phyloP scores from a whole-genome alignment of 2,113 vertebrate genomes.

The Cyprinodon brontotheroides region DNA sequence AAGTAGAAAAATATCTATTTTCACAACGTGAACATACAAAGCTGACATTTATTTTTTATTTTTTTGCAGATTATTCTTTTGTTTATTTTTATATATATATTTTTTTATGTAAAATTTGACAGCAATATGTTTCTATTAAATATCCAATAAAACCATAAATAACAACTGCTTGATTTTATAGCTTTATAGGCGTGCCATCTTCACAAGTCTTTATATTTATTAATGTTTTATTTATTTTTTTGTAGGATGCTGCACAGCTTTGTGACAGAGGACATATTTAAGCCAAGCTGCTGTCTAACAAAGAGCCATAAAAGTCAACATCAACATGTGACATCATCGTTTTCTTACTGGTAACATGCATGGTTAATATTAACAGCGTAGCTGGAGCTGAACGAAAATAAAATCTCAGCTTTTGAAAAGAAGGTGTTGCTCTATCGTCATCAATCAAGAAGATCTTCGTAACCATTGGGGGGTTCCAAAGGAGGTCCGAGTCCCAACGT shows the following conservation, averaged over 20 bases:
- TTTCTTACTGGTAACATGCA: not conserved
- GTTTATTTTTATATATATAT: not conserved
- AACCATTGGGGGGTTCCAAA: slow-evolving; percentile 7
- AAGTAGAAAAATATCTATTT: too few relatives aligned
- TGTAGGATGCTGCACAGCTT: slow-evolving; percentile 71
- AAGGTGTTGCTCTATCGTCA: slow-evolving; percentile 26
- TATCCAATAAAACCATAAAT: not conserved
- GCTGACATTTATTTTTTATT: not conserved
- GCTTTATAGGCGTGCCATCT: not conserved
- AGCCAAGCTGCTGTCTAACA: slow-evolving; percentile 63
- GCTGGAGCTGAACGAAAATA: not conserved
- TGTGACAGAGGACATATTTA: slow-evolving; percentile 64
- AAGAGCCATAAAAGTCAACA: slow-evolving; percentile 67
- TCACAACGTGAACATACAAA: too few relatives aligned
- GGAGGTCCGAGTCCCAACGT: slow-evolving; percentile 12
- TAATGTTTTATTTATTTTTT: slow-evolving; percentile 16
- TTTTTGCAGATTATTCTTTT: not conserved
- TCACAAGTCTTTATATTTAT: not conserved
- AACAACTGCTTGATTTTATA: not conserved
- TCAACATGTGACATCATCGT: slow-evolving; percentile 22
- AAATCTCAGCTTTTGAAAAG: slow-evolving; percentile 3
- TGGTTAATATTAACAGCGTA: not conserved
- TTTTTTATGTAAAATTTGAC: not conserved
- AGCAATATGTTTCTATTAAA: slow-evolving; percentile 6
- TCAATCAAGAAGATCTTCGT: slow-evolving; percentile 3